These are phyloP conservation scores for Papilio gigon DNA, from an alignment of 2,888 invertebrate species.

Conservation along the genomic window DNA sequence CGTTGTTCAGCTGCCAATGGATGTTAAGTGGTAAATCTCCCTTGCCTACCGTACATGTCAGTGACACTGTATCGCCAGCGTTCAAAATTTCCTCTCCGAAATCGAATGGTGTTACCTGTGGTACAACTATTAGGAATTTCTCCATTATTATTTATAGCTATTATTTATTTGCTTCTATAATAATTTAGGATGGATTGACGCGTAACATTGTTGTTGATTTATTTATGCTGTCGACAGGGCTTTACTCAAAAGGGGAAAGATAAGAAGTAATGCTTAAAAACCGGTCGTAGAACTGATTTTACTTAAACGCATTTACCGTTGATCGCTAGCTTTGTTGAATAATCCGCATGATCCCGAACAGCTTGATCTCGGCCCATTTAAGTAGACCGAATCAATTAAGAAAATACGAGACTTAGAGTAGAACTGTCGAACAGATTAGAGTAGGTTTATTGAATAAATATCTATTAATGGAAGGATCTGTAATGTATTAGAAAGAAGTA, in stretches of 20 bases:
- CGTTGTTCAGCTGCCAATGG: constrained; percentile 86
- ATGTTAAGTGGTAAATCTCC: constrained; percentile 88
- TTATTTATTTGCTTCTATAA: no score
- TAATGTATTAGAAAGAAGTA: background rate
- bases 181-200: background rate
- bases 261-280: constrained; percentile 39
- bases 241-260: constrained; percentile 39
- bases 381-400: constrained; percentile 88
- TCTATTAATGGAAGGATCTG: background rate
- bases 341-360: constrained; percentile 85
- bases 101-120: constrained; percentile 90
- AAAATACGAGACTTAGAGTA: constrained; percentile 87
- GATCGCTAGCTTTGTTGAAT: constrained; percentile 85
- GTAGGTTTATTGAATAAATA: constrained; percentile 48
- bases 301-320: constrained; percentile 82
- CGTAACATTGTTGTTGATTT: background rate
- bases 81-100: constrained; percentile 88
- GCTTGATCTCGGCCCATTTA: constrained; percentile 86
- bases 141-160: constrained; percentile 3
- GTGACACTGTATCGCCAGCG: constrained; percentile 87
- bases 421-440: constrained; percentile 76
- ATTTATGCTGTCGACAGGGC: constrained; percentile 25
- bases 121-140: constrained; percentile 82
- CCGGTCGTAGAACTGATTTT: constrained; percentile 40
- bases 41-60: constrained; percentile 87